Evolutionary conservation across 2,888 invertebrate genomes (phyloP), one percentile per base, ranked within the genome.

Genomic region (Pammene fasciana): DNA sequence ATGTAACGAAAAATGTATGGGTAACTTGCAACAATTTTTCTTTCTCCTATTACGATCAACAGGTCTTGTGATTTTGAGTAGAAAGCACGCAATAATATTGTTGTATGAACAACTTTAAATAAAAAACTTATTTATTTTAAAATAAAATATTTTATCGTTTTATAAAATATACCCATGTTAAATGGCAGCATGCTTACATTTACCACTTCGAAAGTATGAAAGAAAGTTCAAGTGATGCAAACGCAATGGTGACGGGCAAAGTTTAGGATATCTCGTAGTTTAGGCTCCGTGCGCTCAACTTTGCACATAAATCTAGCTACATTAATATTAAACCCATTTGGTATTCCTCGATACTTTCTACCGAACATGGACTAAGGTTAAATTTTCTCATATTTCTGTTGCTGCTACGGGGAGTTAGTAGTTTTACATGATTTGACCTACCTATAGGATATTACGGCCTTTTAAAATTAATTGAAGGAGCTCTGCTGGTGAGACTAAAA

Each of bases 281-380:
- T 82, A 74, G 79, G 82, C 82, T 81, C 79, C 79, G 81, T 78
- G 78, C 74, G 65, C 65, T 70, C 75, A 87, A 88, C 81, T 88
- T 88, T 84, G 59, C 80, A 80, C 86, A 88, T 88, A 87, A 88
- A 87, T 87, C 82, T 82, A 75, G 79, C 76, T 80, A 82, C 82
- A 82, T 84, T 85, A 85, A 86, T 86, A 87, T 84, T 86, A 85
- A 83, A 84, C 78, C 79, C 77, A 82, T 86, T 84, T 77, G 76
- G 79, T 80, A 78, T 81, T 79, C 75, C 74, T 70, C 72, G 77
- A 74, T 65, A 59, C 76, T 79, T 78, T 46, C n/a, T 14, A 46
- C n/a, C 4, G 6, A 14, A 9, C 16, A 73, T 71, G 48, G 73
- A 61, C 70, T 67, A 72, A 71, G 68, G 61, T 70, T 72, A 45